Conservation (phyloP, 2,888 invertebrate genomes). For the Tuta absoluta region DNA sequence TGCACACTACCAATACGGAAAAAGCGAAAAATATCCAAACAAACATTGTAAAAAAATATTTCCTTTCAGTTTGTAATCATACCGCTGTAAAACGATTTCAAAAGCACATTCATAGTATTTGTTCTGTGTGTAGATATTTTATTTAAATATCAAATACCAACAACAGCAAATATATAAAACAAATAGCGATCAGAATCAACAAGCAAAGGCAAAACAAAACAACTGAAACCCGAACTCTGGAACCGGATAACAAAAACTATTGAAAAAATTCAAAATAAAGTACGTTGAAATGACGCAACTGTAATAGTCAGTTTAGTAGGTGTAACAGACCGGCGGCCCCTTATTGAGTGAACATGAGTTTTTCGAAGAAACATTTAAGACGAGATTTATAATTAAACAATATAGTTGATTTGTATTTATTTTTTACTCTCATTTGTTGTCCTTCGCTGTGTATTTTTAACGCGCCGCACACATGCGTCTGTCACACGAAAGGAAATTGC, state of each 20-base stretch:
- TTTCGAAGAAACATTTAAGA: too few relatives aligned
- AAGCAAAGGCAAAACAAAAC: slow-evolving; percentile 11
- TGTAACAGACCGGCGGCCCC: too few relatives aligned
- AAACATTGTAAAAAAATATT: neutral
- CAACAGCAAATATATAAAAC: neutral
- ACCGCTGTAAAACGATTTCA: neutral
- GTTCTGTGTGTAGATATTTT: neutral
- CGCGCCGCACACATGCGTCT: too few relatives aligned
- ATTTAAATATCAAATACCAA: neutral
- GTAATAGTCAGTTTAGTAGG: too few relatives aligned
- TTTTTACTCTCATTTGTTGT: too few relatives aligned
- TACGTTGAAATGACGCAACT: too few relatives aligned
- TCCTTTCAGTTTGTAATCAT: neutral
- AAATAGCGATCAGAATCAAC: slow-evolving; percentile 4
- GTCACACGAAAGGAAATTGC: too few relatives aligned
- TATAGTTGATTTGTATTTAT: too few relatives aligned
- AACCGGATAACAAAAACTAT: slow-evolving; percentile 20
- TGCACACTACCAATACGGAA: neutral
- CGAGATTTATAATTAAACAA: too few relatives aligned
- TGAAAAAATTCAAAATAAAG: slow-evolving; percentile 60
- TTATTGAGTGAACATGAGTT: too few relatives aligned
- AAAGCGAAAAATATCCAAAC: neutral
- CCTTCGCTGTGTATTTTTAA: too few relatives aligned
- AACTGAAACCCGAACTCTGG: slow-evolving; percentile 2
- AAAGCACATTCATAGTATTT: neutral